These are phyloP conservation scores for Cherax destructor DNA, from an alignment of 1,140 invertebrate genomes.

Conservation along the genomic window DNA sequence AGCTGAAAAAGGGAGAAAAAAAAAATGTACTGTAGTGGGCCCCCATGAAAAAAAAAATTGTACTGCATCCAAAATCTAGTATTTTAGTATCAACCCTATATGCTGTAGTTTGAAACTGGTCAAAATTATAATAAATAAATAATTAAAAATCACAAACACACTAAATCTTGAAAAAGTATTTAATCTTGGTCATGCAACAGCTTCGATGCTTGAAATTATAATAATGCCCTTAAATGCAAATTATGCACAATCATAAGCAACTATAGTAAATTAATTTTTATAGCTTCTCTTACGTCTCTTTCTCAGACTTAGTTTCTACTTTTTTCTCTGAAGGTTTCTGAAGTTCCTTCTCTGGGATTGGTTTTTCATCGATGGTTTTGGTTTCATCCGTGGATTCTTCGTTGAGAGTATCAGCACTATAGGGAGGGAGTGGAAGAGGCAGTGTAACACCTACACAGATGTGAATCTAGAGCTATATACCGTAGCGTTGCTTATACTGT, in stretches of 20 bases:
- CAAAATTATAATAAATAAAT: not conserved
- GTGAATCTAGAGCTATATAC: not conserved
- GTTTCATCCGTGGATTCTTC: conserved; percentile 54
- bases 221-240: not conserved
- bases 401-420: conserved; percentile 54
- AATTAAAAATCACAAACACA: not conserved
- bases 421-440: conserved; percentile 16
- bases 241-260: conserved; percentile 10
- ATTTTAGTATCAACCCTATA: no score
- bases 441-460: not conserved
- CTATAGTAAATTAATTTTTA: not conserved
- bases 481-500: not conserved
- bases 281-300: conserved; percentile 41
- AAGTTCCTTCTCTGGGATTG: conserved; percentile 49
- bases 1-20: no score
- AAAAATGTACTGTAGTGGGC: no score
- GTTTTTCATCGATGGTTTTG: conserved; percentile 48
- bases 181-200: not conserved
- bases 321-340: conserved; percentile 49
- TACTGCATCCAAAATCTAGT: no score
- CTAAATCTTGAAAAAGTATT: not conserved
- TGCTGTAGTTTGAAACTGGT: no score
- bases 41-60: no score
- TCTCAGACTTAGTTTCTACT: conserved; percentile 50
- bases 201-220: not conserved